Percentiles rank a stretch among this genome's conserved stretches.
Conservation (phyloP, 2,888 invertebrate species). For the Latheticus oryzae region DNA sequence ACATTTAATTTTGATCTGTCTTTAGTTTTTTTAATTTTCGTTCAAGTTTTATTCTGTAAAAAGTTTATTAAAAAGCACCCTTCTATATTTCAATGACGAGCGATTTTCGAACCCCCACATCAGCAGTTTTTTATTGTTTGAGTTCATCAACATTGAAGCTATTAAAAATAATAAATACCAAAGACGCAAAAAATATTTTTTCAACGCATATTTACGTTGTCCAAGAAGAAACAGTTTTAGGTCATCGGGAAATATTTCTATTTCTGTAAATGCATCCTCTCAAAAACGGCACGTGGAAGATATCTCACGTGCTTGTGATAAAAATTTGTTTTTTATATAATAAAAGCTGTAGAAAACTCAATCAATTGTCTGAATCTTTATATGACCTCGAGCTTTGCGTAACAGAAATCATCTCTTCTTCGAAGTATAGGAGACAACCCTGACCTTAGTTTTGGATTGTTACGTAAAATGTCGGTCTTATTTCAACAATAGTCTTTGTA, state of each 20-base stretch:
- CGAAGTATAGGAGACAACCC: constrained; percentile 19
- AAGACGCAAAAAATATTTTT: constrained; percentile 21
- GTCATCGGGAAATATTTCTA: constrained; percentile 26
- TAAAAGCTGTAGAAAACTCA: not conserved
- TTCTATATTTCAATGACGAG: constrained; percentile 20
- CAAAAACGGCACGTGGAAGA: constrained; percentile 25
- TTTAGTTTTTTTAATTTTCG: not conserved
- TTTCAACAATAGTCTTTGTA: constrained; percentile 13
- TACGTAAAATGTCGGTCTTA: constrained; percentile 17
- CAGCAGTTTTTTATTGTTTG: not conserved
- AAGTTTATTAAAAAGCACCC: too few relatives aligned
- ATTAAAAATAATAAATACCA: constrained; percentile 21
- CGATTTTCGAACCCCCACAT: constrained; percentile 10
- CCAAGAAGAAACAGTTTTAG: constrained; percentile 24
- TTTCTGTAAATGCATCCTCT: constrained; percentile 25
- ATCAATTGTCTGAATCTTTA: too few relatives aligned
- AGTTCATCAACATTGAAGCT: constrained; percentile 1
- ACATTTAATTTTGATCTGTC: not conserved
- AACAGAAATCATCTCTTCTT: not conserved
- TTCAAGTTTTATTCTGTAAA: not conserved
- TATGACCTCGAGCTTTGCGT: not conserved
- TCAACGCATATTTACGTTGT: constrained; percentile 16
- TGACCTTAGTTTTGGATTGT: constrained; percentile 19
- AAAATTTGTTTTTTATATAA: constrained; percentile 4
- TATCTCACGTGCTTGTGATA: constrained; percentile 14